Evolutionary conservation across 2,113 vertebrate species (phyloP), one percentile per base, ranked within the genome.

Genomic region (Prochilodus magdalenae): DNA sequence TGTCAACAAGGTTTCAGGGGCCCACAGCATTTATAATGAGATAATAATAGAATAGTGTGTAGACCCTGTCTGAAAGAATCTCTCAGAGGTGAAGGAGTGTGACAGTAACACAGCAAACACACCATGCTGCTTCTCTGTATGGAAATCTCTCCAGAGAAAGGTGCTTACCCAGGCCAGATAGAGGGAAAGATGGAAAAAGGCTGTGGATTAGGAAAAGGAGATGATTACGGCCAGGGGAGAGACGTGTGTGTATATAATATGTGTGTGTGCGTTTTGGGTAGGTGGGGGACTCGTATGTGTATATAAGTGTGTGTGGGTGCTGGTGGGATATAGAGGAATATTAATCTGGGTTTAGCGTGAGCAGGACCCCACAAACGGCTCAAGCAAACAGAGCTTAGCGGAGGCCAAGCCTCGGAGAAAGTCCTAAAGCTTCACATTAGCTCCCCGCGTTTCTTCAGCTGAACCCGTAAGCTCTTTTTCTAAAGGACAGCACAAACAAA

Each of bases 301-400:
- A 80, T 90, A 93, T 95, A 77, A 77, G 94, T 93, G 93, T 92
- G 93, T 92, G 94, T 96, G 94, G 94, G 95, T 95, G 93, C 93
- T 94, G 44, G 92, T 93, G 95, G 96, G 96, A 96, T 93, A 94
- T 92, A 95, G 95, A 96, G 96, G 95, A 96, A 96, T 96, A 96
- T 97, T 98, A 99, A 99, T 99, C 97, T 96, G 95, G 95, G 95
- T 96, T 99, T 97, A 99, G 95, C 94, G 91, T 91, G 94, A 96
- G 95, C 95, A 97, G 96, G 95, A 96, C 97, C 93, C 94, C 94
- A 95, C 91, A 89, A 93, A 96, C 94, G 94, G 95, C 95, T 96
- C 94, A 94, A 93, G 95, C 95, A 95, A 95, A 96, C 94, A 95
- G 94, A 94, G 96, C 95, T 97, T 96, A 97, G 94, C 94, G 91